Conservation (phyloP, 2,113 vertebrate species). For the Lamprologus tigripictilis region DNA sequence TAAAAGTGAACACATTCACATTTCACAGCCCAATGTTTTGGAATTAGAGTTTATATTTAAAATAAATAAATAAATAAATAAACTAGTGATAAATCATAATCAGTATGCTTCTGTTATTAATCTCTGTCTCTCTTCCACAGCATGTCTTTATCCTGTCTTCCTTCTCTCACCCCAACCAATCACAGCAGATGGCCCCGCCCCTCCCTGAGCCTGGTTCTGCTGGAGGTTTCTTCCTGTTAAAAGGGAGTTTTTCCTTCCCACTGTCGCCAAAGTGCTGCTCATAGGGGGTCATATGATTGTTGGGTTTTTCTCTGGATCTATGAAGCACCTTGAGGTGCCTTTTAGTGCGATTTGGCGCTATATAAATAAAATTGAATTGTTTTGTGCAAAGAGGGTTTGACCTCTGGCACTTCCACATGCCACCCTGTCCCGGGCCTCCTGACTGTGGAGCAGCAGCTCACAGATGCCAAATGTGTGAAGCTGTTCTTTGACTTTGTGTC, state of each 20-base stretch:
- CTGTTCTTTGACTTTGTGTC: neutral
- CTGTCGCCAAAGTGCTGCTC: too few species aligned
- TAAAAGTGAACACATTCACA: fast-evolving
- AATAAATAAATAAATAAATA: fast-evolving
- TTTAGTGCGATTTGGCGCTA: too few species aligned
- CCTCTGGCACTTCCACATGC: fast-evolving
- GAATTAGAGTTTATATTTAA: neutral
- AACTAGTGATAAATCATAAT: neutral
- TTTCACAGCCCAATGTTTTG: neutral
- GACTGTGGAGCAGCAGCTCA: neutral
- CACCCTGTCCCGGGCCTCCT: neutral
- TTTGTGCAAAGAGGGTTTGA: neutral
- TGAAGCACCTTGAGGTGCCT: too few species aligned
- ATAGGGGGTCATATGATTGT: too few species aligned
- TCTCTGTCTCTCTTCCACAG: too few species aligned
- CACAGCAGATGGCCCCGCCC: too few species aligned
- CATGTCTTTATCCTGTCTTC: too few species aligned
- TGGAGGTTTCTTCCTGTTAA: too few species aligned
- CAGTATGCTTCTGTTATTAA: neutral
- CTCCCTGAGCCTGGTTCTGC: too few species aligned
- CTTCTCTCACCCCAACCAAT: too few species aligned
- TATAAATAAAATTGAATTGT: neutral
- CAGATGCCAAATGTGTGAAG: neutral
- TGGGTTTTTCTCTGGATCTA: too few species aligned
- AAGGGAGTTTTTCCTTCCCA: too few species aligned